A percentile compares a stretch with the other conserved stretches of the same genome.
These are phyloP conservation scores for Unio delphinus DNA, from an alignment of 2,888 invertebrate genomes.

Conservation along the genomic window DNA sequence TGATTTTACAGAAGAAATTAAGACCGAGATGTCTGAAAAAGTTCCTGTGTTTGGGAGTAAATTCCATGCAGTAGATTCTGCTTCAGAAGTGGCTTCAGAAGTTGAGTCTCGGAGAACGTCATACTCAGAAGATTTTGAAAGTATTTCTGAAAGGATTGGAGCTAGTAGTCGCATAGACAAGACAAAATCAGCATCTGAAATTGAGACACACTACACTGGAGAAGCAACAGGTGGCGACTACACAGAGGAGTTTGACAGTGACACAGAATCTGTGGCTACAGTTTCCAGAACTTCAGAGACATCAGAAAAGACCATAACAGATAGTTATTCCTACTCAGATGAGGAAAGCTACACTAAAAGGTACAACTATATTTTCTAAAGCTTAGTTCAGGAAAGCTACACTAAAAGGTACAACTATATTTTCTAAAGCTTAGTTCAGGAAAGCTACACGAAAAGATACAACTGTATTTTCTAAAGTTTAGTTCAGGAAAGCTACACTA, in stretches of 20 bases:
- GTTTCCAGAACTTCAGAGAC: constrained; percentile 10
- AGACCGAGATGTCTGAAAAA: constrained; percentile 41
- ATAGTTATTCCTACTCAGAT: constrained; percentile 5
- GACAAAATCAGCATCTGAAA: constrained; percentile 39
- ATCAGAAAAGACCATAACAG: constrained; percentile 10
- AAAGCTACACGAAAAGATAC: constrained; percentile 6
- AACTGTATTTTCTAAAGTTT: constrained; percentile 1
- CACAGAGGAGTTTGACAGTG: constrained; percentile 51
- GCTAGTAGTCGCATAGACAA: constrained; percentile 25
- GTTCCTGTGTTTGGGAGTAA: constrained; percentile 31
- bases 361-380: constrained; percentile 12
- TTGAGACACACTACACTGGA: constrained; percentile 41
- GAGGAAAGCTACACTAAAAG: constrained; percentile 23
- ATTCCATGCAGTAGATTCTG: constrained; percentile 33
- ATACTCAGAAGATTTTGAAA: constrained; percentile 63
- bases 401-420: too few relatives aligned
- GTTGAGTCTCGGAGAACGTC: constrained; percentile 30
- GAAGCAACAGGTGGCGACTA: constrained; percentile 49
- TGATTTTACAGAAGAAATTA: constrained; percentile 45
- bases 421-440: too few relatives aligned
- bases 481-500: too few relatives aligned
- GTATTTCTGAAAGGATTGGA: constrained; percentile 51
- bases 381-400: too few relatives aligned
- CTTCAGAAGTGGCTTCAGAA: constrained; percentile 44
- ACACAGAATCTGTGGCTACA: constrained; percentile 27